These are phyloP conservation scores for Brenthis daphne DNA, from an alignment of 2,888 invertebrate species.

Conservation along the genomic window DNA sequence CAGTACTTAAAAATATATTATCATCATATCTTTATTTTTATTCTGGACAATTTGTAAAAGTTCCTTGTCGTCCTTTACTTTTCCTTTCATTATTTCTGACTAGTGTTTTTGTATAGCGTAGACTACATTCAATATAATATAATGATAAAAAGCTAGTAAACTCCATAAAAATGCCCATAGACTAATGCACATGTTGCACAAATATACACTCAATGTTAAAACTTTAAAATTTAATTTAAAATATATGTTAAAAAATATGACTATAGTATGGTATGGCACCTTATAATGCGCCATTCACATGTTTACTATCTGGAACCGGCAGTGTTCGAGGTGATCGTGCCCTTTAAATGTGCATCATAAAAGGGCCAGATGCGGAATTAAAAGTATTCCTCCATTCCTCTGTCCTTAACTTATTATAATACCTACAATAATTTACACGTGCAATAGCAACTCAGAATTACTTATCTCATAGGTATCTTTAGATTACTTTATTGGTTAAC, in stretches of 20 bases:
- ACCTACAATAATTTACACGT: constrained; percentile 2
- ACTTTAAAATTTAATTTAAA: not conserved
- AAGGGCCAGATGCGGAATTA: constrained; percentile 47
- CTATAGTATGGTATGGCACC: constrained; percentile 17
- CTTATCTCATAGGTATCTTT: not conserved
- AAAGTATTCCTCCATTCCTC: constrained; percentile 35
- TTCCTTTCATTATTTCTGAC: constrained; percentile 10
- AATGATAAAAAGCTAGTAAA: too few species aligned
- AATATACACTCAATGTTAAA: not conserved
- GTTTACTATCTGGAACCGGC: constrained; percentile 59
- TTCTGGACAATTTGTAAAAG: constrained; percentile 11
- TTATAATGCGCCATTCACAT: constrained; percentile 36
- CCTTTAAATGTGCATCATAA: constrained; percentile 51
- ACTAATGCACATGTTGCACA: too few species aligned
- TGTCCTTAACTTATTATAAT: constrained; percentile 39
- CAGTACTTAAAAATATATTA: constrained; percentile 5
- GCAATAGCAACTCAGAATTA: not conserved
- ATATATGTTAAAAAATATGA: constrained; percentile 11
- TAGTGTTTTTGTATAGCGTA: constrained; percentile 2
- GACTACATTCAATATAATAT: not conserved
- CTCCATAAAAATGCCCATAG: too few species aligned
- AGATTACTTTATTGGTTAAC: constrained; percentile 1
- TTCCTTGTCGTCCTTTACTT: constrained; percentile 11
- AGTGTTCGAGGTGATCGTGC: constrained; percentile 63
- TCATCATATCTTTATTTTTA: not conserved